Evolutionary conservation across 2,888 invertebrate genomes (phyloP).

Genomic region (Aplocera efformata): DNA sequence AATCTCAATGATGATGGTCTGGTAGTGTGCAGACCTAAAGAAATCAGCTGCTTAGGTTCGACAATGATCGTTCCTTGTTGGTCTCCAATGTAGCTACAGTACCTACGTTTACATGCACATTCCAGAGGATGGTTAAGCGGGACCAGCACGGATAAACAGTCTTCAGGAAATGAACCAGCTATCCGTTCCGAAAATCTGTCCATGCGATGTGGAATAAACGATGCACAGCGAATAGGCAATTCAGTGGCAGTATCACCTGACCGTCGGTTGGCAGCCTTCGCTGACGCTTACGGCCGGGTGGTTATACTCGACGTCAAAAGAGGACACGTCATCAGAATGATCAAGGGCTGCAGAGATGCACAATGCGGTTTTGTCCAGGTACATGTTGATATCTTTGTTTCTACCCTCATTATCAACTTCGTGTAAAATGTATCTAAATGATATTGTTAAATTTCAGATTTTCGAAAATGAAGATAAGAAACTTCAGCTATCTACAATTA

Average conservation of each 20-base stretch:
- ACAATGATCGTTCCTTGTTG: too few relatives aligned
- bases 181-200: slow-evolving; percentile 87
- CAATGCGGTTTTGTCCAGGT: slow-evolving; percentile 96
- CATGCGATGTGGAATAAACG: slow-evolving; percentile 90
- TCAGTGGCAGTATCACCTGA: slow-evolving; percentile 88
- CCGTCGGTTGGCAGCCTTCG: slow-evolving; percentile 87
- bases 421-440: neutral
- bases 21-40: too few relatives aligned
- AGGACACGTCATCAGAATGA: slow-evolving; percentile 90
- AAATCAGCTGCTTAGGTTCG: too few relatives aligned
- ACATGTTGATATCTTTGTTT: neutral
- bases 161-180: slow-evolving; percentile 61
- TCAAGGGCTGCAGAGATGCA: slow-evolving; percentile 98
- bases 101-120: neutral
- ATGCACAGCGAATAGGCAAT: slow-evolving; percentile 87
- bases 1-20: too few relatives aligned
- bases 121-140: slow-evolving; percentile 72
- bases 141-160: slow-evolving; percentile 48
- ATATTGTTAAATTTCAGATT: slow-evolving; percentile 49
- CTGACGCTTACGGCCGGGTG: slow-evolving; percentile 94
- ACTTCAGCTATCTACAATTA: slow-evolving; percentile 61
- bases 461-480: slow-evolving; percentile 68
- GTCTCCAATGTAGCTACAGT: too few relatives aligned
- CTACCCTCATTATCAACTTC: too few relatives aligned
- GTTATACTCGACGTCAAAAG: slow-evolving; percentile 90